Evolutionary conservation across 2,888 invertebrate species (phyloP), one percentile per base, ranked within the genome.

Genomic region (Siphonodentalium dalli): DNA sequence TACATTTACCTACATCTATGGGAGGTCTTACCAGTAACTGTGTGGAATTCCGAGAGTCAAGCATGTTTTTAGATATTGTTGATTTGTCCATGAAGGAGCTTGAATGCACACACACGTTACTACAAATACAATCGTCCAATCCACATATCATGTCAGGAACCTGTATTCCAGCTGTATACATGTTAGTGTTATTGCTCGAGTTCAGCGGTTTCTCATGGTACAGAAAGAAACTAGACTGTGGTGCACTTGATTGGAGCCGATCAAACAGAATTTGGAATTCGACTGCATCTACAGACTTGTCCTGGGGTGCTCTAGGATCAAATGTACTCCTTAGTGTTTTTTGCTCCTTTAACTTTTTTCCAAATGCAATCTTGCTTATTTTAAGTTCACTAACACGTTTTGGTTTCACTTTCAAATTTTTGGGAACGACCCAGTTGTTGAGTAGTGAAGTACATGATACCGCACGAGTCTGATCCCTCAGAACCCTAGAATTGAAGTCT

Each of bases 191-290:
- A n/a, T 37, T 11, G 4, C 20, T 20, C 21, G 26, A 20, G 11
- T 41, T 21, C 13, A n/a, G n/a, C n/a, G n/a, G n/a, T n/a, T n/a
- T n/a, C n/a, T n/a, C n/a, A n/a, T n/a, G n/a, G n/a, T n/a, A n/a
- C n/a, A n/a, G n/a, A n/a, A n/a, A n/a, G n/a, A n/a, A n/a, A n/a
- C n/a, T n/a, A n/a, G n/a, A n/a, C n/a, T n/a, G n/a, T n/a, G n/a
- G n/a, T n/a, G n/a, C n/a, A n/a, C n/a, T n/a, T n/a, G n/a, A n/a
- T n/a, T n/a, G n/a, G n/a, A n/a, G n/a, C n/a, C n/a, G n/a, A n/a
- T n/a, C n/a, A n/a, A n/a, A n/a, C n/a, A n/a, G n/a, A 11, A 11
- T 47, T 9, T 5, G 7, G 3, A 54, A 29, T 15, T 37, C 54
- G 23, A 31, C 35, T n/a, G 35, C 7, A 13, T 29, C 13, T 13